Percentiles rank a stretch among this genome's conserved stretches.
These are phyloP conservation scores for Xenentodon cancila DNA, from an alignment of 2,797 vertebrate species.

Conservation along the genomic window DNA sequence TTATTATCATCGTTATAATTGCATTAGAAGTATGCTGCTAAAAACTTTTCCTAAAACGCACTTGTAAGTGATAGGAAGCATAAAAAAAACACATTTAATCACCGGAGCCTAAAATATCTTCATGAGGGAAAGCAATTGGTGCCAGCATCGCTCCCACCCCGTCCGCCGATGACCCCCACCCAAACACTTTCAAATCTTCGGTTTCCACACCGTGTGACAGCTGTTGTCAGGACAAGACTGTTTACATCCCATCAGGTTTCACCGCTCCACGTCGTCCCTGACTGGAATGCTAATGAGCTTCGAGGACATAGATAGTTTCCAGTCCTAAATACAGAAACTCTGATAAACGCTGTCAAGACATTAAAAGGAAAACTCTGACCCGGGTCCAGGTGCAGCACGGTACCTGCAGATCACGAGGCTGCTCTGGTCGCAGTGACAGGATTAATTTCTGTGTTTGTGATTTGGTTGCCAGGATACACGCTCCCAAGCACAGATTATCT, in stretches of 20 bases:
- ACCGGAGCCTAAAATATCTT: constrained; percentile 17
- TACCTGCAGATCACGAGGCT: too few species aligned
- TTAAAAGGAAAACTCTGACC: too few species aligned
- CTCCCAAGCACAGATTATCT: too few species aligned
- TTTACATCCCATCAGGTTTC: constrained; percentile 57
- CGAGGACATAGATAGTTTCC: constrained; percentile 55
- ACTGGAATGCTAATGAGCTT: constrained; percentile 49
- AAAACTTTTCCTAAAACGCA: not conserved
- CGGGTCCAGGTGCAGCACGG: too few species aligned
- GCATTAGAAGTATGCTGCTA: too few species aligned
- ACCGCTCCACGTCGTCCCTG: not conserved
- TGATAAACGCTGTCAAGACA: too few species aligned
- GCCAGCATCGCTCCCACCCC: not conserved
- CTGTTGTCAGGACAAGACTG: constrained; percentile 40
- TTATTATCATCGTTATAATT: too few species aligned
- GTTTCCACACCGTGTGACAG: constrained; percentile 44
- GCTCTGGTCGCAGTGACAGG: too few species aligned
- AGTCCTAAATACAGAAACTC: constrained; percentile 47
- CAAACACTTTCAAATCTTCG: not conserved
- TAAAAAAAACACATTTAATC: not conserved
- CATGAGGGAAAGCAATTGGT: not conserved
- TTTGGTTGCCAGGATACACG: too few species aligned
- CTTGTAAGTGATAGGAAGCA: not conserved
- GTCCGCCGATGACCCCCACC: not conserved
- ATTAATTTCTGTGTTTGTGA: too few species aligned